Percentiles rank a stretch among this genome's conserved stretches.
Conservation (phyloP, 2,113 vertebrate genomes). For the Pollimyrus isidori region DNA sequence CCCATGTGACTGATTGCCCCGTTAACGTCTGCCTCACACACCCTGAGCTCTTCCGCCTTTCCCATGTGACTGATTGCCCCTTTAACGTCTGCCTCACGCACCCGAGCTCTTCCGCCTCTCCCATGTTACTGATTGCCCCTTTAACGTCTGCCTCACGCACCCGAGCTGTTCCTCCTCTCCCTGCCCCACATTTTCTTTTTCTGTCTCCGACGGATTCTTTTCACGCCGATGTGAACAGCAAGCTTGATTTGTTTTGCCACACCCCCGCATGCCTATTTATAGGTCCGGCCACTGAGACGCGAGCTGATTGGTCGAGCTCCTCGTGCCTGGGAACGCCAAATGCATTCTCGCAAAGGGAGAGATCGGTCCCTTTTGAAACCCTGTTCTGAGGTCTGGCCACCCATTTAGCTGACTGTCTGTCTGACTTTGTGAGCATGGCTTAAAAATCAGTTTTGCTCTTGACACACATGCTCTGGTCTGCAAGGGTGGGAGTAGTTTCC, state of each 20-base stretch:
- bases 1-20: not conserved
- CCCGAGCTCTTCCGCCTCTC: too few species aligned
- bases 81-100: not conserved
- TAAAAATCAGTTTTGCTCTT: not conserved
- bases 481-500: not conserved
- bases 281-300: constrained; percentile 20
- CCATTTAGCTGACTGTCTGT: not conserved
- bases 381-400: not conserved
- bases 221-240: constrained; percentile 21
- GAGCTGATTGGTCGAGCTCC: constrained; percentile 20
- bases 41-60: too few species aligned
- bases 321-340: not conserved
- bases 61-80: not conserved
- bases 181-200: not conserved
- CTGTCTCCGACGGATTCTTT: not conserved
- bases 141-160: not conserved
- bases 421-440: not conserved
- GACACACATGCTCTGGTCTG: not conserved
- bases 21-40: not conserved
- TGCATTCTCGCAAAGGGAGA: not conserved
- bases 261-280: constrained; percentile 29
- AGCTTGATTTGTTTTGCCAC: constrained; percentile 16
- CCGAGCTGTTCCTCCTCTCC: too few species aligned
- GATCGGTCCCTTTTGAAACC: not conserved
- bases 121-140: not conserved